These are phyloP conservation scores for Poicephalus gulielmi DNA, from an alignment of 2,113 vertebrate species.

Conservation along the genomic window DNA sequence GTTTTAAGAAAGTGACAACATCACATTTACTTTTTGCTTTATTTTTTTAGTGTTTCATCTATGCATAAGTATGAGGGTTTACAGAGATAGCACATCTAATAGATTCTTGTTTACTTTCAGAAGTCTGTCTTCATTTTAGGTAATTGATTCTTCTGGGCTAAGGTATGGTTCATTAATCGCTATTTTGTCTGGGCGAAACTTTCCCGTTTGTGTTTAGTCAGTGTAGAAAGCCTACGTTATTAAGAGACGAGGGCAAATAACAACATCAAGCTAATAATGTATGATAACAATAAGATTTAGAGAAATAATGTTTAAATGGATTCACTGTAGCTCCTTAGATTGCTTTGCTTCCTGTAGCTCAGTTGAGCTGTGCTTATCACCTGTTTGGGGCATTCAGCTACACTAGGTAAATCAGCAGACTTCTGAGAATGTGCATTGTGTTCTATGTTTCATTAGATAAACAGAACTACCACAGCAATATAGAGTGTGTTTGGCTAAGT, in stretches of 20 bases:
- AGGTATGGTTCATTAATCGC: not conserved
- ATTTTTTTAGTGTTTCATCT: not conserved
- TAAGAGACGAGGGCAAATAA: not conserved
- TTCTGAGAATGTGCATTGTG: not conserved
- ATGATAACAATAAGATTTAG: not conserved
- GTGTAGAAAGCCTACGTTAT: not conserved
- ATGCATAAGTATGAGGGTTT: not conserved
- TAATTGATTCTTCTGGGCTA: not conserved
- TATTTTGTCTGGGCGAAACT: not conserved
- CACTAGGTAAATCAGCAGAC: not conserved
- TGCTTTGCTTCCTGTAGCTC: not conserved
- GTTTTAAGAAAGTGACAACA: not conserved
- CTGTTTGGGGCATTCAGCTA: not conserved
- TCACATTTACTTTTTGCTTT: not conserved
- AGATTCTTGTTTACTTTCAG: not conserved
- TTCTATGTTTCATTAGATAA: not conserved
- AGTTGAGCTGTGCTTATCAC: constrained; percentile 6
- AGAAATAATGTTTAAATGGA: not conserved
- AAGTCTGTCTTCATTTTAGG: not conserved
- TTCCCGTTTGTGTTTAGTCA: not conserved
- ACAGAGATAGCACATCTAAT: not conserved
- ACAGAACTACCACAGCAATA: not conserved
- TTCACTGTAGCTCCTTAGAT: not conserved
- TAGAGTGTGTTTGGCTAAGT: not conserved
- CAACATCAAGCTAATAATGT: not conserved